A percentile compares a stretch with the other conserved stretches of the same genome.
Evolutionary conservation across 2,113 vertebrate species (phyloP).

Genomic region (Chamaea fasciata): DNA sequence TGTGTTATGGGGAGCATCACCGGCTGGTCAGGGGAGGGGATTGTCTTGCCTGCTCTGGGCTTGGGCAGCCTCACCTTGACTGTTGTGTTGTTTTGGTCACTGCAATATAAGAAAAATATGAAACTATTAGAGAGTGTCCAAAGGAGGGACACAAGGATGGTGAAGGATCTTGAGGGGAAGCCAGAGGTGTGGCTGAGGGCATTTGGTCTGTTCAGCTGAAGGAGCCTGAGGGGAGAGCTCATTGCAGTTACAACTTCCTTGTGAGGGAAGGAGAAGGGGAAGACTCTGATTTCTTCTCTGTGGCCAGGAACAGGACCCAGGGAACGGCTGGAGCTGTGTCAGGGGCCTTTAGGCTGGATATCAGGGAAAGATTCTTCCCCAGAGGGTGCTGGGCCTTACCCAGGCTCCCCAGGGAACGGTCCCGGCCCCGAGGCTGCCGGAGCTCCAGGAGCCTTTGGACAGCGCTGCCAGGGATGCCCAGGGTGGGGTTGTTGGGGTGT

Average conservation of each 20-base stretch:
- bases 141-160: neutral
- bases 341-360: fast-evolving
- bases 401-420: neutral
- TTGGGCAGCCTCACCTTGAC: neutral
- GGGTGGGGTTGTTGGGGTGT: neutral
- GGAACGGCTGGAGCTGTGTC: neutral
- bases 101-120: neutral
- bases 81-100: neutral
- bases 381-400: neutral
- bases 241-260: neutral
- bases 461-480: neutral
- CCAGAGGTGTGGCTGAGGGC: neutral
- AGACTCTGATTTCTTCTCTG: neutral
- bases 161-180: neutral
- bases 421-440: neutral
- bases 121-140: neutral
- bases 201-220: neutral
- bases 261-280: neutral
- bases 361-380: neutral
- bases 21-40: neutral
- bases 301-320: neutral
- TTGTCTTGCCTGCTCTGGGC: neutral
- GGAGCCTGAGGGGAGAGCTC: neutral
- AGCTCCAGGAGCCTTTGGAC: neutral
- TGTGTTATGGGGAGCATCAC: neutral